Conservation (phyloP, 2,797 vertebrate genomes). For the Alcedo atthis region DNA sequence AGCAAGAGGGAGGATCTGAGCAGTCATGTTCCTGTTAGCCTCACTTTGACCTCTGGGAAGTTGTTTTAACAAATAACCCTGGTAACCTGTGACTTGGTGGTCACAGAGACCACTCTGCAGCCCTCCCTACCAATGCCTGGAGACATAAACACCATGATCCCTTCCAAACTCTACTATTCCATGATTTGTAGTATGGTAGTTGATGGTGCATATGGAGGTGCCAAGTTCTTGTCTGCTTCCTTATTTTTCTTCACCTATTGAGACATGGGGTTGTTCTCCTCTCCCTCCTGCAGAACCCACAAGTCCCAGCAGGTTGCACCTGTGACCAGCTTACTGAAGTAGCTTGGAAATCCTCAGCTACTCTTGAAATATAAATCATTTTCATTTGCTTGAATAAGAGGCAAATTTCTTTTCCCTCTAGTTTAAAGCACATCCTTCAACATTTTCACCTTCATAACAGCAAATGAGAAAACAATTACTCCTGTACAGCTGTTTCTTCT, state of each 20-base stretch:
- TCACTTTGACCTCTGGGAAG: background rate
- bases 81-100: background rate
- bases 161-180: background rate
- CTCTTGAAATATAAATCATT: background rate
- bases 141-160: background rate
- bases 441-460: background rate
- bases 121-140: fast-evolving
- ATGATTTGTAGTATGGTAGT: background rate
- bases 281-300: background rate
- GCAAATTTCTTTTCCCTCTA: background rate
- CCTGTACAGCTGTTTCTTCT: background rate
- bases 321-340: background rate
- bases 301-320: background rate
- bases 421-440: background rate
- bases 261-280: background rate
- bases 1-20: background rate
- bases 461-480: background rate
- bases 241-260: background rate
- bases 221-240: background rate
- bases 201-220: background rate
- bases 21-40: background rate
- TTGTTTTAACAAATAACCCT: background rate
- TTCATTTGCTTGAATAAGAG: background rate
- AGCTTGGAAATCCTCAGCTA: background rate
- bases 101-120: background rate